Evolutionary conservation across 2,797 vertebrate genomes (phyloP).

Genomic region (Vultur gryphus): DNA sequence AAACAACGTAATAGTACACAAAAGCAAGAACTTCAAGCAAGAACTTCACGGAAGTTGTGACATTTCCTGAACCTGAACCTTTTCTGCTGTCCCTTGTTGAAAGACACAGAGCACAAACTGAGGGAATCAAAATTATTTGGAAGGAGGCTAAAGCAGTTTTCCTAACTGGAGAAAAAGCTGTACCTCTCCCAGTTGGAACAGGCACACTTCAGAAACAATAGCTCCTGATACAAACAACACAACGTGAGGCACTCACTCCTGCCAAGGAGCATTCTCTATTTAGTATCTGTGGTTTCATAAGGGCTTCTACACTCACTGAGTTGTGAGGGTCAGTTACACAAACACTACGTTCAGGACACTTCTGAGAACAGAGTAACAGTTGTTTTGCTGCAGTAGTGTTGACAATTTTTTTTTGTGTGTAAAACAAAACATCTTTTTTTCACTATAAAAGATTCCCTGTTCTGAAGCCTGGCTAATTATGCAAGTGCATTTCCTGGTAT

Average conservation of each 20-base stretch:
- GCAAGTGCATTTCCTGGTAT: neutral
- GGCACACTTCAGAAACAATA: neutral
- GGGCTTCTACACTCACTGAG: neutral
- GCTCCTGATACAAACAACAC: neutral
- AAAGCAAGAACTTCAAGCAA: neutral
- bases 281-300: neutral
- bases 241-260: neutral
- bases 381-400: neutral
- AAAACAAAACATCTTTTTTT: conserved; percentile 37
- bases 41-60: neutral
- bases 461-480: neutral
- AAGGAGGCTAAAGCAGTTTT: neutral
- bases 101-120: neutral
- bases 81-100: neutral
- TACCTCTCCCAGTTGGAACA: neutral
- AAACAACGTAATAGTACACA: neutral
- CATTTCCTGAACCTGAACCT: neutral
- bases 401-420: neutral
- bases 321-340: neutral
- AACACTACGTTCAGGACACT: neutral
- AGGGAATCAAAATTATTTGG: neutral
- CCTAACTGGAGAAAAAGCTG: neutral
- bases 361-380: conserved; percentile 11
- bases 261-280: neutral
- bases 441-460: conserved; percentile 12